Conservation (phyloP, 2,797 vertebrate genomes). For the Caiman crocodilus region DNA sequence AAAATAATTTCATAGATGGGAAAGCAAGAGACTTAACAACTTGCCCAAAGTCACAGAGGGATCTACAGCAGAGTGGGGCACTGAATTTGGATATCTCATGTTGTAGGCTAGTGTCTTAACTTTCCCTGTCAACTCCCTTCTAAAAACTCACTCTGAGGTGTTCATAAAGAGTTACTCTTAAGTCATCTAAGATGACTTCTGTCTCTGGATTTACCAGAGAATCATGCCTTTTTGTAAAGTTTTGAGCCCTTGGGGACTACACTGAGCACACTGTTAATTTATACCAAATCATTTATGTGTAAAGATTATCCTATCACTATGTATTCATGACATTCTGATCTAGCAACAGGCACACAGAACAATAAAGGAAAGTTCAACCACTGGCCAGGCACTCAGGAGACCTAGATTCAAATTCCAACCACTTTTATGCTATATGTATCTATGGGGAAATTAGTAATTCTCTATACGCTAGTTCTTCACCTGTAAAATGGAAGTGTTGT, state of each 20-base stretch:
- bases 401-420: neutral
- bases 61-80: neutral
- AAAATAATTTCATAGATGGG: neutral
- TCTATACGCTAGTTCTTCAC: neutral
- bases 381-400: neutral
- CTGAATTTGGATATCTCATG: neutral
- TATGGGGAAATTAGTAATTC: neutral
- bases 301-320: neutral
- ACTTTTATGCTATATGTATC: neutral
- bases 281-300: neutral
- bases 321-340: neutral
- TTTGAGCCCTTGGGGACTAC: neutral
- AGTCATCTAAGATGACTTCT: neutral
- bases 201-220: neutral
- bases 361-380: neutral
- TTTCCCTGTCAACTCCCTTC: neutral
- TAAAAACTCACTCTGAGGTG: neutral
- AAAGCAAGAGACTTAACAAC: neutral
- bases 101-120: neutral
- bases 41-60: neutral
- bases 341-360: neutral
- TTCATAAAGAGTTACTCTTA: neutral
- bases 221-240: neutral
- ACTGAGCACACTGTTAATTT: neutral
- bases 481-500: conserved; percentile 1